Base-by-base conservation (phyloP, 2,113 vertebrate genomes). In the Microcebus jonahi region DNA sequence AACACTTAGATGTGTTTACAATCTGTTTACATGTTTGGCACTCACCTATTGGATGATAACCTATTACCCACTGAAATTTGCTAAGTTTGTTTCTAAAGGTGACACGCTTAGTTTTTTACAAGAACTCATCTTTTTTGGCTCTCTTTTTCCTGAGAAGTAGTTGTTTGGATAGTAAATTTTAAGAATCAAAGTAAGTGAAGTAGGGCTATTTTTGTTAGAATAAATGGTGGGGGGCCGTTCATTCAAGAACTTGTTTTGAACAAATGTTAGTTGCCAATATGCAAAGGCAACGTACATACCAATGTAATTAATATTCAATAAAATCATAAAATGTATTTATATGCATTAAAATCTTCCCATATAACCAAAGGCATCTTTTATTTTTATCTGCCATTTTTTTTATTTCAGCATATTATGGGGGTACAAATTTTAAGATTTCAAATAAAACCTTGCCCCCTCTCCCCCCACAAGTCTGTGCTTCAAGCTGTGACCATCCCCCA, bases 61-160 rank as follows among this genome's bases (percentile, higher is more conserved):
- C 55, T 73, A 18, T 48, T 55, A 36, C 57, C 23, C 71, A 34
- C 15, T 76, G 75, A 82, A 86, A 92, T 91, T 29, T 82, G 34
- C 83, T 95, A 86, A 75, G 21, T 88, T 88, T 93, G n/a, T 73
- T 94, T 96, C 71, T 93, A 67, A 92, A 97, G 91, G 48, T 76
- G 48, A 82, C 73, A 79, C 88, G 39, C 17, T 82, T 91, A 17
- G 13, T 83, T 88, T 88, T 94, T 88, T 53, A 71, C 71, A 85
- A 59, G 14, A 45, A 65, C 88, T 36, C 29, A 31, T 90, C 42
- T 88, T 91, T 93, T 76, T 75, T 67, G 82, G 36, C 73, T 39
- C 68, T 88, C 31, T 73, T 82, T 79, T 85, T 15, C 65, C 34
- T 34, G 91, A 93, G 65, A 87, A n/a, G 48, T 42, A 55, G 45